Conservation (phyloP, 23 tunicate species). For the Trididemnum miniatum region DNA sequence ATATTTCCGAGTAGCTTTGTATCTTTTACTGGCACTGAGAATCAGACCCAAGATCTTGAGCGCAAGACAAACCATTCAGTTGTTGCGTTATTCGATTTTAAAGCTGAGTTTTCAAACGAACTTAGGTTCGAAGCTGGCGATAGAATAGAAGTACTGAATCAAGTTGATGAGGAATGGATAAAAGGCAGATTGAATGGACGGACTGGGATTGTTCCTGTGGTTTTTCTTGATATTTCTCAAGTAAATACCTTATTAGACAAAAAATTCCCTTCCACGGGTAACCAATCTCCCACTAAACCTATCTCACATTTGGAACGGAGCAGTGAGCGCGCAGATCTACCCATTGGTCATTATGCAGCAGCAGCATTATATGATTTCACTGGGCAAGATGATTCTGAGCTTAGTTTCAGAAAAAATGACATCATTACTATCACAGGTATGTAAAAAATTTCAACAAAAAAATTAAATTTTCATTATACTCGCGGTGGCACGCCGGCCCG, state of each 20-base stretch:
- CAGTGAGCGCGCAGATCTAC: neutral
- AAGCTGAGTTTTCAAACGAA: constrained; percentile 45
- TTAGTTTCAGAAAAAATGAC: constrained; percentile 42
- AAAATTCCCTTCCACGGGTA: neutral
- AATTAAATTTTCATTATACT: no score
- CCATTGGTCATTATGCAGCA: neutral
- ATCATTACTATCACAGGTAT: constrained; percentile 52
- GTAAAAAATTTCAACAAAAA: no score
- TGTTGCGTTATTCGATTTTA: constrained; percentile 49
- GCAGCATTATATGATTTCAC: constrained; percentile 41
- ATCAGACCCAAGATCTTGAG: neutral
- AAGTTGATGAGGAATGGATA: constrained; percentile 54
- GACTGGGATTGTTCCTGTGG: constrained; percentile 54
- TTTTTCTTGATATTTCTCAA: constrained; percentile 19
- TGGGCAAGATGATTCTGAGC: constrained; percentile 54
- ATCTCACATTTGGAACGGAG: neutral
- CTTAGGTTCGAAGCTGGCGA: constrained; percentile 54
- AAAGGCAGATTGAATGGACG: constrained; percentile 37
- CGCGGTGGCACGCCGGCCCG: no score
- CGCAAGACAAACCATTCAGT: neutral
- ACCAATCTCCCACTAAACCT: neutral
- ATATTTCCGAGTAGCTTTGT: constrained; percentile 39
- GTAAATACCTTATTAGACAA: neutral
- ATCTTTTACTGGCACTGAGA: neutral
- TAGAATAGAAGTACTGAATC: constrained; percentile 23